These are phyloP conservation scores for Ochlodes sylvanus DNA, from an alignment of 2,888 invertebrate species.

Conservation along the genomic window DNA sequence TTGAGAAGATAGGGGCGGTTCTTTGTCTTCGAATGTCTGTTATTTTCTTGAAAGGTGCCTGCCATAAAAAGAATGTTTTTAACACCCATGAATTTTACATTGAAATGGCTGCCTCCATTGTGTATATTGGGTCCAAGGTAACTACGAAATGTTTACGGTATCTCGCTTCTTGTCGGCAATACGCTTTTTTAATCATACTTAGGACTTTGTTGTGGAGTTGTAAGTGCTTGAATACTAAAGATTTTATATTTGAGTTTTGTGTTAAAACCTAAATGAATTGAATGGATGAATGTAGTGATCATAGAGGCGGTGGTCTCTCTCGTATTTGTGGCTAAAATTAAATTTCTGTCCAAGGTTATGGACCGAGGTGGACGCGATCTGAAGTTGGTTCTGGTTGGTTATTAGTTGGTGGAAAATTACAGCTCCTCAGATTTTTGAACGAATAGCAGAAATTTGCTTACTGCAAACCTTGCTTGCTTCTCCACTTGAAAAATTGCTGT, in stretches of 20 bases:
- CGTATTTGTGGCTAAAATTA: too few species aligned
- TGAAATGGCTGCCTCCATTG: slow-evolving; percentile 57
- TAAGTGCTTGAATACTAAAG: neutral
- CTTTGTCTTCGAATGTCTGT: slow-evolving; percentile 75
- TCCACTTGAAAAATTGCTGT: too few species aligned
- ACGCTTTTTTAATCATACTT: slow-evolving; percentile 32
- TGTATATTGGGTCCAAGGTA: slow-evolving; percentile 58
- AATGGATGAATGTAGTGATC: too few species aligned
- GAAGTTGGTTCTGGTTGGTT: too few species aligned
- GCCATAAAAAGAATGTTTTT: slow-evolving; percentile 71
- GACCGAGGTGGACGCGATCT: too few species aligned
- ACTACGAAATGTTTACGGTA: slow-evolving; percentile 25
- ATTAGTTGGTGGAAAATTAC: too few species aligned
- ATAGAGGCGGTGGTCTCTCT: too few species aligned
- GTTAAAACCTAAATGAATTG: neutral
- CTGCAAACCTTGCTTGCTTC: too few species aligned
- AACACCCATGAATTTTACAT: slow-evolving; percentile 74
- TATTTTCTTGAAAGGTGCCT: slow-evolving; percentile 76
- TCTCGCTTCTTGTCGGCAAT: slow-evolving; percentile 5
- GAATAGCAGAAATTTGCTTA: too few species aligned
- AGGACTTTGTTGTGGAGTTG: slow-evolving; percentile 7
- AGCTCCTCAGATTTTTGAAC: too few species aligned
- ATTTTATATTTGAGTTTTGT: neutral
- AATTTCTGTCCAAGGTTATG: too few species aligned
- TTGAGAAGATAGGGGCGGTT: slow-evolving; percentile 63